Base-by-base conservation (phyloP, 2,888 invertebrate species). In the Drosophila eohydei region DNA sequence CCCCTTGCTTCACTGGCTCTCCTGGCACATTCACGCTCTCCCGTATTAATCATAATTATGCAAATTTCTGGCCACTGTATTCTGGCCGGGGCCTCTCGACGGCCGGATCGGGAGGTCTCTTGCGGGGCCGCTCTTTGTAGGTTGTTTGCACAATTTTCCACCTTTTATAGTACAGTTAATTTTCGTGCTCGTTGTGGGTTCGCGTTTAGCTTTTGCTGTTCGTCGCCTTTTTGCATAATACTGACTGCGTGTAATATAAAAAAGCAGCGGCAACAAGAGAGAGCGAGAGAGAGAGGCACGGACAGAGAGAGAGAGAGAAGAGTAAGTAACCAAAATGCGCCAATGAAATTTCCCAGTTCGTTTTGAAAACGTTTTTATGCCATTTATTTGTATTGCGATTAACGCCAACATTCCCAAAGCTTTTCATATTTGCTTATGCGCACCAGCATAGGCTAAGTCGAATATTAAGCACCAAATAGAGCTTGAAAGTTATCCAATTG, bases 31-130 rank as follows among this genome's bases (percentile, higher is more conserved):
- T 67, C 61, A 55, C 61, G 59, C 51, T 54, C 56, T 67, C 54
- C 57, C 73, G 80, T 81, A 88, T 89, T 89, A 91, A 90, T 91
- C 89, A 90, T 89, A 91, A 90, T 91, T 91, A 91, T 91, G 90
- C 80, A 87, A 90, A 90, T 90, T 79, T 72, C 44, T 73, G 55
- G 74, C 76, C 67, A 76, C 71, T 76, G 65, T 75, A 30, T 30
- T 30, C 48, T 28, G 46, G 60, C 48, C 56, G 64, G 58, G 62
- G 73, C 66, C 60, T 40, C 16, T 30, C 48, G 57, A 30, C 12
- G 55, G 14, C 43, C 40, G 9, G 26, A 12, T 26, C 57, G 51
- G 44, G 16, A 6, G 40, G 21, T 32, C 61, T 44, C 44, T 62
- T 9, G 51, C 50, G 64, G 50, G 50, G 51, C 46, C 63, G 26